Evolutionary conservation across 2,113 vertebrate genomes (phyloP), one percentile per base, ranked within the genome.

Genomic region (Daphoenositta chrysoptera): DNA sequence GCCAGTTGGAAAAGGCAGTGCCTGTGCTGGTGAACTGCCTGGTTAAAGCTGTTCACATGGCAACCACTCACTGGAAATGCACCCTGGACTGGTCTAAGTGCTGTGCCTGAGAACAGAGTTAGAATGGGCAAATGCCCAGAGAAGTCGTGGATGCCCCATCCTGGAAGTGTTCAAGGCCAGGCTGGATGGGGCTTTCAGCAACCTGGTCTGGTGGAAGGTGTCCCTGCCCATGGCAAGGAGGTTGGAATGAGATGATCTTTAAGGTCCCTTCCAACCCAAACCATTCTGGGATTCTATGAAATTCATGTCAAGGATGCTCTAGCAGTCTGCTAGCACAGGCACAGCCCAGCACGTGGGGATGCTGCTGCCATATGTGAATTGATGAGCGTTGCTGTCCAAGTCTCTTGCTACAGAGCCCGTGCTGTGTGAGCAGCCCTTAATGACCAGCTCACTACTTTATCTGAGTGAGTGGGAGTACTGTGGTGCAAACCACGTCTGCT

Each of bases 141-240:
- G 63, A 28, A 63, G 35, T 1, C 0, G 0, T 70, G 48, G 26
- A 0, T 70, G 42, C 7, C 27, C 15, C 13, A 56, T 37, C 18
- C 40, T 37, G 27, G 15, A 6, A 42, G 13, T 10, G 26, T 4
- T 42, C 63, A 33, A 63, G 35, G 35, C 22, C 48, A 42, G 31
- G 26, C 7, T 63, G 35, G 79, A 56, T 13, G n/a, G 22, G 19
- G 27, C 3, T 70, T 16, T 9, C 54, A 90, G 18, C 27, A 48
- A 5, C 8, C 48, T 42, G 54, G 1, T n/a, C 26, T 48, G 26
- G 24, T 83, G 63, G 18, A 77, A 77, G 17, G 21, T 76, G 21
- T 14, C 1, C 47, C 40, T 56, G 30, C 26, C 1, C 21, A 31
- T 11, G 31, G 35, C 21, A 48, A 17, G 13, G n/a, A 6, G 10